Evolutionary conservation across 2,888 invertebrate genomes (phyloP), one percentile per base, ranked within the genome.

Genomic region (Allolobophora icterica): DNA sequence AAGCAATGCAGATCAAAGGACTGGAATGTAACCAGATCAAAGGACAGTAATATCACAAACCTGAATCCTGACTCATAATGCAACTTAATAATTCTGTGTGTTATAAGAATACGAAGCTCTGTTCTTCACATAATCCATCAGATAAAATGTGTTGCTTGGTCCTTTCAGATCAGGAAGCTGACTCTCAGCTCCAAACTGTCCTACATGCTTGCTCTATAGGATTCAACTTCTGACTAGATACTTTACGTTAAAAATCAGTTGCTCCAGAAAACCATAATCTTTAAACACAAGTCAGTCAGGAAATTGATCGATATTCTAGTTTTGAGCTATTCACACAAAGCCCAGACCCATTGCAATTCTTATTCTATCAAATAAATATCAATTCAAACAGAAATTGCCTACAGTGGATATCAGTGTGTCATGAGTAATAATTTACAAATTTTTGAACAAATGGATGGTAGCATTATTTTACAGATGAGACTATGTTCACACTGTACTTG

Each of bases 241-340:
- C 6, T n/a, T 71, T 71, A 30, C 71, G n/a, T n/a, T n/a, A 71
- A 30, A 71, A n/a, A 71, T 30, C 8, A 71, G 30, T 3, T 52
- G 19, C 21, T 52, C 52, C 19, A 3, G 24, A 52, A 45, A 19
- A 52, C 42, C 42, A 52, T 24, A 71, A 71, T 71, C 71, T n/a
- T 71, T 71, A 71, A 71, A 71, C 71, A 71, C 71, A 71, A 71
- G 71, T 71, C 71, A 71, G 71, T 52, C 52, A 52, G 24, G 71
- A 71, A 71, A n/a, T 71, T 71, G 6, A 71, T 30, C 8, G n/a
- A 71, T 71, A 11, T 52, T 52, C 24, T n/a, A 71, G 71, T 11
- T n/a, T n/a, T 71, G 71, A 71, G 71, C 71, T n/a, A 71, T 71
- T 71, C n/a, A 71, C n/a, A 71, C 71, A 71, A 71, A 71, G 71